Base-by-base conservation (phyloP, 2,888 invertebrate genomes). In the Cephus sareptanus region DNA sequence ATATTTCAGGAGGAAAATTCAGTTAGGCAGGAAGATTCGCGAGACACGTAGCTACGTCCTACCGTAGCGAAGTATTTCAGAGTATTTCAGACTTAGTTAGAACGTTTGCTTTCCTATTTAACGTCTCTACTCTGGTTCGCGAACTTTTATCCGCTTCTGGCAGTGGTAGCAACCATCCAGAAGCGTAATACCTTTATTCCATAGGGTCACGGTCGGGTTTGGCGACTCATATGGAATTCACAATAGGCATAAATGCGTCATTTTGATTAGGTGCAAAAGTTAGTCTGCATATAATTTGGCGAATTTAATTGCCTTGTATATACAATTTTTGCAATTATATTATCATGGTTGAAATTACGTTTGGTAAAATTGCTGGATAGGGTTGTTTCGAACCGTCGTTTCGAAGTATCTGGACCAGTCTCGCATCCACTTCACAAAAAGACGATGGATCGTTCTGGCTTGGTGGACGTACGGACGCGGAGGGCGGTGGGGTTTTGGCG, bases 1-100 rank as follows among this genome's bases (percentile, higher is more conserved):
- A 89, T 89, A 89, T 89, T 89, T 89, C 87, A 89, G 85, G 87
- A 89, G 89, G 88, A 87, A 89, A 89, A 89, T 89, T 89, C 87
- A 89, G 89, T 89, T 89, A 89, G 86, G 86, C 84, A 84, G 87
- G 84, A 89, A 87, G 89, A 89, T 89, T 89, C 87, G 86, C 87
- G 85, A 88, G 88, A 89, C 89, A 89, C 89, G 89, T 89, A 89
- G 86, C 82, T 78, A 30, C 33, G 71, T 34, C 33, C 31, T 31
- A 31, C 31, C 35, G 34, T 69, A 69, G 35, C 75, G 71, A 78
- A 87, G 87, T 86, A 87, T 87, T 86, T 87, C 84, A 82, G 83
- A 85, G 83, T 84, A 84, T 84, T 85, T 83, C 87, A 86, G 89
- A 89, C 88, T 89, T 89, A 89, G 89, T 89, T 89, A 89, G 89